Evolutionary conservation across 2,888 invertebrate genomes (phyloP), one percentile per base, ranked within the genome.

Genomic region (Tetheella fluctuosa): DNA sequence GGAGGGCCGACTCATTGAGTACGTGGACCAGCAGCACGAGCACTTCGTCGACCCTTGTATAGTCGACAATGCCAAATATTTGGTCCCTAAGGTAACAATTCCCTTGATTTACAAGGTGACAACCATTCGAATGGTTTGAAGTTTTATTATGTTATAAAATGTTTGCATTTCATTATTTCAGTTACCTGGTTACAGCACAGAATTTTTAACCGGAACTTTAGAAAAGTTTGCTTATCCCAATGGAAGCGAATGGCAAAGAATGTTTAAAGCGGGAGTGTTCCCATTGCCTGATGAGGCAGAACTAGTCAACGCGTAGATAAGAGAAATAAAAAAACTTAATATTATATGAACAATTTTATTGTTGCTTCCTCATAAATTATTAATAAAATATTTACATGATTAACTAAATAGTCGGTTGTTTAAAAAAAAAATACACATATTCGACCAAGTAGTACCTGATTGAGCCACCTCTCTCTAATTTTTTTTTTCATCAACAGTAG

Each of bases 11-110:
- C 94, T 97, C 77, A 95, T 97, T 34, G 98, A 98, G 86, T 98
- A 96, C 84, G 96, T 97, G 12, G 97, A 98, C 84, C 98, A 98
- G 78, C 96, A 98, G 69, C 97, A 98, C 79, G 97, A 98, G 72
- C 97, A 98, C 83, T 98, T 98, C 85, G 93, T 94, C 37, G 90
- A 96, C 76, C 98, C 98, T 0, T 95, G 96, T 15, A 77, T 94
- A 2, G 94, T 98, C 1, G 85, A 94, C 61, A 94, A 96, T 70
- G 97, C 96, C 0, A 93, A 91, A 77, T 98, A 98, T 77, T 88
- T 95, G 73, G 95, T 96, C 2, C 97, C 98, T n/a, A 93, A 90
- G 90, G 97, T 96, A 89, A 64, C 61, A 63, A n/a, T n/a, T n/a
- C n/a, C n/a, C n/a, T n/a, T n/a, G n/a, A n/a, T n/a, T n/a, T n/a